phyloP scores from a whole-genome alignment of 1,140 invertebrate genomes.

The Caerostris extrusa region DNA sequence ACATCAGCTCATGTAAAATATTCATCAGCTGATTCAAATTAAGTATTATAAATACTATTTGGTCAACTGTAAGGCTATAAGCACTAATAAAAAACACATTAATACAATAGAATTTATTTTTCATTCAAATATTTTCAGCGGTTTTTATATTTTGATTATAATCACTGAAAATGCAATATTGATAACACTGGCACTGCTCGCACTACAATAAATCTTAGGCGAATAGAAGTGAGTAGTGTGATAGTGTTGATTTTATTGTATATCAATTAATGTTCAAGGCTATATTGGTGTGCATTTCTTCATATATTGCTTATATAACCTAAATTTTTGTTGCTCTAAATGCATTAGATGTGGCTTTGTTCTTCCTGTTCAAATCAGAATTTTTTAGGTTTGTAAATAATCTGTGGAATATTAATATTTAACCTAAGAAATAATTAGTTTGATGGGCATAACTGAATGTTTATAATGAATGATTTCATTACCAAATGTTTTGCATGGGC shows the following conservation, averaged over 20 bases:
- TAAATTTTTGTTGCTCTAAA: constrained; percentile 66
- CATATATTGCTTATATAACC: constrained; percentile 73
- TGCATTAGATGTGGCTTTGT: constrained; percentile 77
- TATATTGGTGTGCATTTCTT: constrained; percentile 77
- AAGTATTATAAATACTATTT: constrained; percentile 27
- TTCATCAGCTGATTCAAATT: constrained; percentile 67
- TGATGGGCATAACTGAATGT: constrained; percentile 61
- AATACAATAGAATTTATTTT: constrained; percentile 62
- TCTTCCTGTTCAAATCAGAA: constrained; percentile 73
- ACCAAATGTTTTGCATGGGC: constrained; percentile 62
- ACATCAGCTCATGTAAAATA: constrained; percentile 63
- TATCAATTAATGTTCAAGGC: constrained; percentile 77
- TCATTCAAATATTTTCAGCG: constrained; percentile 63
- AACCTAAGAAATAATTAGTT: constrained; percentile 67
- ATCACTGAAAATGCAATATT: constrained; percentile 77
- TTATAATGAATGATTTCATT: constrained; percentile 73
- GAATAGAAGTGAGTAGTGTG: constrained; percentile 77
- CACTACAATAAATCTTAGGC: constrained; percentile 77
- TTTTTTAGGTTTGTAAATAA: constrained; percentile 75
- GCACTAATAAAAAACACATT: constrained; percentile 68
- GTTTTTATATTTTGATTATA: constrained; percentile 67
- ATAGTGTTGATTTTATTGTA: constrained; percentile 77
- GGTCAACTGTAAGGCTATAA: constrained; percentile 68
- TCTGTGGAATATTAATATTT: constrained; percentile 74
- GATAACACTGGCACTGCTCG: constrained; percentile 77